Evolutionary conservation across 2,888 invertebrate genomes (phyloP), one percentile per base, ranked within the genome.

Genomic region (Campopleginae sp.): DNA sequence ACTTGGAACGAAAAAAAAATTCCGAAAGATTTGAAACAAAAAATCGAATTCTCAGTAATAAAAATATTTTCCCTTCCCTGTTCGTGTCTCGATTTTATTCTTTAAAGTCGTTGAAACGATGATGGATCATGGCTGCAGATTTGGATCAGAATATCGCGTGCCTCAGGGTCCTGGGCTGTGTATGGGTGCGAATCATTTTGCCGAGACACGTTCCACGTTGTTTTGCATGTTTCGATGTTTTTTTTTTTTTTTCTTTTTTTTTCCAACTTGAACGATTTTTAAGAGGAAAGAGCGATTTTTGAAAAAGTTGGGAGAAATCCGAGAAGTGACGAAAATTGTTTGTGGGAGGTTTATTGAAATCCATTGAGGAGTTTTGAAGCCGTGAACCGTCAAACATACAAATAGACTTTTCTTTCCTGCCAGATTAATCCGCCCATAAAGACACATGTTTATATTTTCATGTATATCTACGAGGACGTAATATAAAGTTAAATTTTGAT

Each of bases 51-150:
- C 7, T 42, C 65, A 6, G n/a, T 14, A 17, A 46, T 17, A 17
- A 12, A 8, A 27, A 27, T n/a, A 17, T 17, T 68, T 17, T 17
- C 46, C 0, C 42, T 33, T 78, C 27, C 8, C 12, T 54, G 68
- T 72, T 80, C 80, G 58, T 70, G 71, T 77, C 65, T 72, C 33
- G 65, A 54, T 70, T 78, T 66, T 74, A 33, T 44, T 63, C 74
- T 82, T 38, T 91, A 89, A 85, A 90, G 88, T 89, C 89, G 93
- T 90, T 91, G 92, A 93, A 92, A 91, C 89, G 90, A 92, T 93
- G 93, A 93, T 93, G 91, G 92, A 93, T 93, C 90, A 90, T 86
- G 87, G 88, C 88, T 75, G 1, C 23, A 87, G 88, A 88, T 80
- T 88, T 86, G 83, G 83, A 80, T 88, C 88, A 78, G 86, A 82